Base-by-base conservation (phyloP, 2,113 vertebrate species). In the Lota lota region DNA sequence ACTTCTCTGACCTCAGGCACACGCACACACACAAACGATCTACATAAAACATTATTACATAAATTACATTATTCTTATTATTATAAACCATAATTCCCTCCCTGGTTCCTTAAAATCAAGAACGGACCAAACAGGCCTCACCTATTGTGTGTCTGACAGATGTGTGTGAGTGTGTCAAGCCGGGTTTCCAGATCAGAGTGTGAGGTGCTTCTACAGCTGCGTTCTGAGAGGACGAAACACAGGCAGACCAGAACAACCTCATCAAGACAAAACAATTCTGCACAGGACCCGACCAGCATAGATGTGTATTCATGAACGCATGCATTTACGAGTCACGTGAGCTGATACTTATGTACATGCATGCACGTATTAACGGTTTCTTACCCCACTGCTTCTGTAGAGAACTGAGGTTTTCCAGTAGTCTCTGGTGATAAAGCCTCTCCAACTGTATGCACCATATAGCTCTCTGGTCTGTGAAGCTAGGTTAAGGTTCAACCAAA, bases 371-470 rank as follows among this genome's bases (percentile, higher is more conserved):
- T 5, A 56, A 5, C 53, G 16, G 5, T 56, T 53, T 19, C 5
- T 89, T 86, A 99, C 97, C 96, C 96, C 96, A 99, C 28, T 95
- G 93, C 19, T 95, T 89, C 74, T 97, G 95, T 85, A 99, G 92
- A 72, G 91, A 88, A 79, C 93, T 92, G 70, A 99, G 92, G 89
- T 99, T 99, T 78, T 94, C 91, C 69, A 99, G 85, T 62, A 98
- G 77, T 61, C 95, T 93, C 76, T 98, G 94, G 50, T 98, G 97
- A 83, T 99, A 99, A 15, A 96, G 76, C 62, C 91, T 89, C 87
- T 99, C 95, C 68, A 99, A 92, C 57, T 96, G 94, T 85, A 99
- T 92, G 81, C 97, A 99, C 68, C 93, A 93, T 80, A 99, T 88
- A 0, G 96, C 97, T 78, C 90, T 90, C 83, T 96, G 94, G 88